Base-by-base conservation (phyloP, 2,113 vertebrate genomes). In the Ochotona curzoniae region DNA sequence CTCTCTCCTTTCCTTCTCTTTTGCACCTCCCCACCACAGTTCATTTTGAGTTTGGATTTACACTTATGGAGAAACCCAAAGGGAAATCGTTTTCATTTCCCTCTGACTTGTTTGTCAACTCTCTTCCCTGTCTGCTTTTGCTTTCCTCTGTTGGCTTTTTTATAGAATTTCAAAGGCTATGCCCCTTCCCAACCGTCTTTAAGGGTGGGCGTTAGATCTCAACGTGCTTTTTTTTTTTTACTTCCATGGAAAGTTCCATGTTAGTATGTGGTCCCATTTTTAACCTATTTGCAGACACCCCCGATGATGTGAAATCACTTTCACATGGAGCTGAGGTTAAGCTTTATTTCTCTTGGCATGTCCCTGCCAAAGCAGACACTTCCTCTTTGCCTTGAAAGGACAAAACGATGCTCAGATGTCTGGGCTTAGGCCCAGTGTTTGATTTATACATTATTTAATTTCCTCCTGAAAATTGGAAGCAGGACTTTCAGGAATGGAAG, bases 361-460 rank as follows among this genome's bases (percentile, higher is more conserved):
- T 98, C 96, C 97, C 87, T 98, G 97, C 98, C 96, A 75, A 97
- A 98, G 98, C 98, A 98, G 98, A 99, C 98, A 98, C 98, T 99
- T 99, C 97, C 98, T 98, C 98, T 98, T 98, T 96, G 97, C 98
- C 98, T 98, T 98, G 98, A 98, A 98, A 99, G 98, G 98, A 98
- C 98, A 98, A 98, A 98, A 98, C 95, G 92, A 98, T 99, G 98
- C 97, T 98, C 98, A 98, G 98, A 98, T 98, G 98, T 97, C 98
- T 96, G 98, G 98, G 97, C 95, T 97, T 94, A 90, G 32, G 97
- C 98, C 98, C 98, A 97, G 90, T 94, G 94, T 98, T 98, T 98
- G 98, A 99, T 99, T 99, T 98, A 98, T 98, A 98, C 97, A 98
- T 99, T 99, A 99, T 99, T 99, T 99, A 97, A 99, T 99, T 99